phyloP scores from a whole-genome alignment of 1,140 invertebrate species.

The Zophobas atratus region DNA sequence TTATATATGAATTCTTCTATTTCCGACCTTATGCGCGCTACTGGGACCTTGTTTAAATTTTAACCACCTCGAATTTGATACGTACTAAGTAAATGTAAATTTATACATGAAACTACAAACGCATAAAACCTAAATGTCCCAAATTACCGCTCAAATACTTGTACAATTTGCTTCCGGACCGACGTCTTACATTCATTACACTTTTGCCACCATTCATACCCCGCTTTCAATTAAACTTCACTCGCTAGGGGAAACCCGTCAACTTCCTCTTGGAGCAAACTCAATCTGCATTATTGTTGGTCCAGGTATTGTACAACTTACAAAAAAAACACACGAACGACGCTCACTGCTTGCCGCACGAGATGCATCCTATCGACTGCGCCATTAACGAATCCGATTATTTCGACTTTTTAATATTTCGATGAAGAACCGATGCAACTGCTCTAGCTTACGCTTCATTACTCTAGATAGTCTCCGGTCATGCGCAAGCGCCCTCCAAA shows the following conservation, averaged over 20 bases:
- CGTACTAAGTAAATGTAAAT: conserved; percentile 48
- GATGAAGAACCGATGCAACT: too few relatives aligned
- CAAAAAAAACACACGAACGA: too few relatives aligned
- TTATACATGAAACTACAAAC: conserved; percentile 45
- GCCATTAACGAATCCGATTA: too few relatives aligned
- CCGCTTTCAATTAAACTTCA: conserved; percentile 23
- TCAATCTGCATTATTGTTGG: too few relatives aligned
- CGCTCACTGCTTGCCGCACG: too few relatives aligned
- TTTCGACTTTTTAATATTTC: too few relatives aligned
- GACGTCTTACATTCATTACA: not conserved
- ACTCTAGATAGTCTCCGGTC: too few relatives aligned
- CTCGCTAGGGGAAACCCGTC: not conserved
- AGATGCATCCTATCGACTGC: too few relatives aligned
- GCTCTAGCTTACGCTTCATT: too few relatives aligned
- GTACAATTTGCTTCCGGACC: conserved; percentile 3
- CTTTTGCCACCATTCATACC: conserved; percentile 9
- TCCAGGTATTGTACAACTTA: too few relatives aligned
- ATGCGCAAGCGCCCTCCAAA: not conserved
- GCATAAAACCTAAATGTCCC: conserved; percentile 28
- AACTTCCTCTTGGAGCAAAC: too few relatives aligned
- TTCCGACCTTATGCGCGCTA: conserved; percentile 46
- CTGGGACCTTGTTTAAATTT: conserved; percentile 52
- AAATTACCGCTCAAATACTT: conserved; percentile 19
- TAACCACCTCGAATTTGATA: conserved; percentile 54
- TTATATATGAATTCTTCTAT: conserved; percentile 55